A percentile compares a stretch with the other conserved stretches of the same genome.
phyloP scores from a whole-genome alignment of 2,113 vertebrate genomes.

The Onychorhynchus coronatus region DNA sequence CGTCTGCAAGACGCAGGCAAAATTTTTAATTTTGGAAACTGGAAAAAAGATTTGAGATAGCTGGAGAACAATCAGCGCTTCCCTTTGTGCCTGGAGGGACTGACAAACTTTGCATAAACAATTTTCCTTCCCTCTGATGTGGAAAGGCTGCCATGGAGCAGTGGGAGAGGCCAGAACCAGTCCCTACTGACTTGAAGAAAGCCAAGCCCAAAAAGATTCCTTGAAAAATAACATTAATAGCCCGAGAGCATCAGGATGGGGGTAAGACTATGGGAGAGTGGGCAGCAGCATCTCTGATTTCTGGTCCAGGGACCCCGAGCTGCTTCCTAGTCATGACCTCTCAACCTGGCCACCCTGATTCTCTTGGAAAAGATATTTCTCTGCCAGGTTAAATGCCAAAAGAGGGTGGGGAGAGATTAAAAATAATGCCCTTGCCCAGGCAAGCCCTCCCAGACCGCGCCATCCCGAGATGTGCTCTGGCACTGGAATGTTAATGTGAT shows the following conservation, averaged over 20 bases:
- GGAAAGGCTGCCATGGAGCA: background rate
- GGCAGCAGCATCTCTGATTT: background rate
- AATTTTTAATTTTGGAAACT: conserved; percentile 37
- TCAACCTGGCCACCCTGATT: background rate
- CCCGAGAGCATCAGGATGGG: background rate
- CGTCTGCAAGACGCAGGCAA: background rate
- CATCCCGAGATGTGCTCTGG: background rate
- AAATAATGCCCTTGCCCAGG: background rate
- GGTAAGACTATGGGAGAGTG: background rate
- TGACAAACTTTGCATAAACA: conserved; percentile 18
- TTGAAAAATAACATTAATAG: background rate
- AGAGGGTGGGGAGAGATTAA: no score
- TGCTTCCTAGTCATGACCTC: background rate
- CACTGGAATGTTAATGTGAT: background rate
- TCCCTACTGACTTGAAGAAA: background rate
- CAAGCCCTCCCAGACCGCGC: background rate
- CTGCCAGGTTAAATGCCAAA: background rate
- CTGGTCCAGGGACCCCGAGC: background rate
- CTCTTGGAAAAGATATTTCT: accelerated
- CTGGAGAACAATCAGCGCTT: conserved; percentile 19
- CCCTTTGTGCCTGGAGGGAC: conserved; percentile 16
- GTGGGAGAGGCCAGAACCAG: background rate
- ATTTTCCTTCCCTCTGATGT: conserved; percentile 13
- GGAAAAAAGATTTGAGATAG: conserved; percentile 53
- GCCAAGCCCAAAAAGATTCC: background rate